Conservation (phyloP, 2,113 vertebrate species). For the Smithornis capensis region DNA sequence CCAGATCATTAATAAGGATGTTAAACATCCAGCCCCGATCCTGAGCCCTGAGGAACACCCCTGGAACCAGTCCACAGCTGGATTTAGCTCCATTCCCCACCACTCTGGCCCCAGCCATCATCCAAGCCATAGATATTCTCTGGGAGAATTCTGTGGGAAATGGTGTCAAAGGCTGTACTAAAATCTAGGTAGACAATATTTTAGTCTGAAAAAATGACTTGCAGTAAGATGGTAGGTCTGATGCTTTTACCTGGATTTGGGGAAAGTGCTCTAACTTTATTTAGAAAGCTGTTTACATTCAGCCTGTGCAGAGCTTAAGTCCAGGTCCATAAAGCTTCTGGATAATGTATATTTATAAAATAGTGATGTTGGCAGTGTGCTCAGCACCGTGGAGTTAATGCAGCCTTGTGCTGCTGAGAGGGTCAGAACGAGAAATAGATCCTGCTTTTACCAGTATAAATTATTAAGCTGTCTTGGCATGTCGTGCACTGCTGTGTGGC, state of each 20-base stretch:
- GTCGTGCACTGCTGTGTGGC: background rate
- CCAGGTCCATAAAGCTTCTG: background rate
- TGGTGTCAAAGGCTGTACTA: background rate
- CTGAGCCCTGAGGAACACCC: background rate
- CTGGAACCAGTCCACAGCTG: background rate
- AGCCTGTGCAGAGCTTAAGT: background rate
- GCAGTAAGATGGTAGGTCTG: background rate
- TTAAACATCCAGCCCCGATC: background rate
- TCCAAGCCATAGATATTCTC: background rate
- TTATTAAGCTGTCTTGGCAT: conserved; percentile 23
- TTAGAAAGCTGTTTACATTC: background rate
- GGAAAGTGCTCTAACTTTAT: background rate
- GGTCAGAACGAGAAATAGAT: background rate
- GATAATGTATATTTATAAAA: background rate
- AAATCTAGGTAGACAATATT: background rate
- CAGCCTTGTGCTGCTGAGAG: background rate
- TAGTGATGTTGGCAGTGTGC: background rate
- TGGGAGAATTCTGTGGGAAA: background rate
- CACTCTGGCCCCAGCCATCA: background rate
- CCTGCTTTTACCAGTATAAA: conserved; percentile 23
- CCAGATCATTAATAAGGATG: background rate
- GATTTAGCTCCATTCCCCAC: background rate
- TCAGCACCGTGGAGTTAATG: background rate
- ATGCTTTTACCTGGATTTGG: background rate
- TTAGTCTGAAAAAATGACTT: background rate